Evolutionary conservation across 2,113 vertebrate species (phyloP), one percentile per base, ranked within the genome.

Genomic region (Zosterops hypoxanthus): DNA sequence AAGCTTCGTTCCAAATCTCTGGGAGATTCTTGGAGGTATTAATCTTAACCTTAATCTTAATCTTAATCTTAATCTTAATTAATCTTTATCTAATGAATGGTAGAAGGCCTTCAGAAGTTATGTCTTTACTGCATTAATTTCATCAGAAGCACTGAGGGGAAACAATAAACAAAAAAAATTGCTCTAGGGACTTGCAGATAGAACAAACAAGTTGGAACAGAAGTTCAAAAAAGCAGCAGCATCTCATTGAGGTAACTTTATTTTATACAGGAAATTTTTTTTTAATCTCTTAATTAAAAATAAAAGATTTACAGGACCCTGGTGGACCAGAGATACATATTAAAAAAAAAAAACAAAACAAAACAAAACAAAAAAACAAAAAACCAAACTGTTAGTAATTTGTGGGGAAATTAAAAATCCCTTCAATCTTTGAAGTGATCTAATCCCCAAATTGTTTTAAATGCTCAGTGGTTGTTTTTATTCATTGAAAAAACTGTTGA

Each of bases 271-370:
- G 9, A 64, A 91, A 33, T 0, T 26, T 5, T 22, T 49, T 49
- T 73, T 73, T 46, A 21, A 33, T 44, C 3, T 47, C 25, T 72
- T 44, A 8, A 44, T 63, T 66, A 34, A 61, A 82, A 61, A 21
- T 0, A 60, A 42, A 47, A 34, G 3, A 1, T 39, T 8, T n/a
- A 41, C 6, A 28, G 6, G 9, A 76, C 4, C 14, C 11, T 34
- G 2, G 12, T 56, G 21, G 11, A 64, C 7, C 6, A 60, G 17
- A 72, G 8, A 31, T 55, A 49, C 4, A 14, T 36, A 17, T 17
- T 36, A 36, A 39, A 39, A 39, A 39, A 36, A 36, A 9, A 39
- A 36, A 36, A 36, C 4, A 36, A 36, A 36, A 36, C 4, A 36
- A 36, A 36, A 36, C 4, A 36, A 36, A 36, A 36, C 9, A 36